Conservation (phyloP, 2,113 vertebrate genomes). For the Corydoras sp. region DNA sequence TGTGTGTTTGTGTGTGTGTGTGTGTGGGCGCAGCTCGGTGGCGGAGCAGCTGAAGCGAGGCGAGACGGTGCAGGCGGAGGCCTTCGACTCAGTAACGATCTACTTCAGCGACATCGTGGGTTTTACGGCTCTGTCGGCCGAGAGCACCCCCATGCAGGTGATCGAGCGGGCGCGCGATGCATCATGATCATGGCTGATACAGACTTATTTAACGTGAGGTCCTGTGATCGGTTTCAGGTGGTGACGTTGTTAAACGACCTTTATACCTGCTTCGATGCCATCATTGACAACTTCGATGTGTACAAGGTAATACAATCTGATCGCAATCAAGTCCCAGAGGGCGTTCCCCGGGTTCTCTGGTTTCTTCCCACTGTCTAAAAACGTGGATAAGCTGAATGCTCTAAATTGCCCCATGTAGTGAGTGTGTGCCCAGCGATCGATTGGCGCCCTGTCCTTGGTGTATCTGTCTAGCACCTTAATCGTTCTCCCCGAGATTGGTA, state of each 20-base stretch:
- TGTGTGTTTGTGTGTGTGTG: background rate
- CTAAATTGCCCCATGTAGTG: no score
- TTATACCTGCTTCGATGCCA: conserved; percentile 90
- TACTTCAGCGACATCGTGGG: conserved; percentile 94
- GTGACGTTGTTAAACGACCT: conserved; percentile 85
- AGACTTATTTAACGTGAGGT: no score
- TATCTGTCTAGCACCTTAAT: no score
- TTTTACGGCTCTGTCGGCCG: conserved; percentile 81
- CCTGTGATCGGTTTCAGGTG: conserved; percentile 59
- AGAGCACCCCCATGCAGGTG: conserved; percentile 86
- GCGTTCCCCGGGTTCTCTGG: no score
- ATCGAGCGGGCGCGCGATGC: background rate
- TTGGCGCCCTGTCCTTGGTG: no score
- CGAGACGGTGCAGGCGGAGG: conserved; percentile 82
- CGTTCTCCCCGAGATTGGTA: no score
- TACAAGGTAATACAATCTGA: conserved; percentile 74
- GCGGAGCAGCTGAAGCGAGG: conserved; percentile 86
- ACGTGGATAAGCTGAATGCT: no score
- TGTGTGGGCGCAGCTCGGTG: conserved; percentile 69
- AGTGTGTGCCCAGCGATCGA: no score
- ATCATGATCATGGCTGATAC: no score
- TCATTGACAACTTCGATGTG: conserved; percentile 94
- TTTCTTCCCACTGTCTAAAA: no score
- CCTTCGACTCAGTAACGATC: conserved; percentile 88
- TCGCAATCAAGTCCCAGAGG: background rate